Conservation (phyloP, 35 echinoderm and acorn worm species). For the Chiridota heheva region DNA sequence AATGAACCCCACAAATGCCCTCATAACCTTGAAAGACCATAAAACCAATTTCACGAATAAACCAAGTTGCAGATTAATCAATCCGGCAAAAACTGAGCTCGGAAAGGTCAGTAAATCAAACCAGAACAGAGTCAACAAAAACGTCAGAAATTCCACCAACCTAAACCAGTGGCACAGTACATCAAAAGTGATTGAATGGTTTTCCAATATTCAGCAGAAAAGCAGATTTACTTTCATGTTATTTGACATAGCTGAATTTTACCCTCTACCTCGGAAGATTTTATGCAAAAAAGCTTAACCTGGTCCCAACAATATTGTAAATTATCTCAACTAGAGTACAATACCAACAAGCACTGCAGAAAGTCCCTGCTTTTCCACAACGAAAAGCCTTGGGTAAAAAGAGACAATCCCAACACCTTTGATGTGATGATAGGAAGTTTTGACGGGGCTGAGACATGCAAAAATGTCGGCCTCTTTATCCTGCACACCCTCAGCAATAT, state of each 20-base stretch:
- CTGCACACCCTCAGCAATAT: background rate
- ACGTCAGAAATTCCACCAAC: background rate
- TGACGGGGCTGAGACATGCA: background rate
- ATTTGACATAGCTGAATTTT: constrained; percentile 47
- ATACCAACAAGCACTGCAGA: constrained; percentile 5
- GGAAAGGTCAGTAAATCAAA: constrained; percentile 38
- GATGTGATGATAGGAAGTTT: constrained; percentile 20
- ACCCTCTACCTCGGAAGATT: constrained; percentile 25
- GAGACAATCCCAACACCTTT: background rate
- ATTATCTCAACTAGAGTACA: constrained; percentile 12
- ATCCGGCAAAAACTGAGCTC: constrained; percentile 43
- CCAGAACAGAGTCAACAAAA: constrained; percentile 9
- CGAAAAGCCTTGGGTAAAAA: constrained; percentile 38
- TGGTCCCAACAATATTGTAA: constrained; percentile 2
- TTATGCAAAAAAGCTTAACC: constrained; percentile 17
- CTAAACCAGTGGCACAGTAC: constrained; percentile 45
- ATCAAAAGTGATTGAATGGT: constrained; percentile 24
- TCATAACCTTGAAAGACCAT: constrained; percentile 57
- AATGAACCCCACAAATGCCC: constrained; percentile 33
- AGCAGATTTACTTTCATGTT: background rate
- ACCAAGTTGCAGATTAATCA: constrained; percentile 38
- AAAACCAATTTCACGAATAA: constrained; percentile 49
- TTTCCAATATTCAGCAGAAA: constrained; percentile 11
- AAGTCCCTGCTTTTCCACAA: constrained; percentile 44
- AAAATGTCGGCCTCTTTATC: constrained; percentile 11